A percentile compares a stretch with the other conserved stretches of the same genome.
phyloP scores from a whole-genome alignment of 2,888 invertebrate genomes.

The Zelleria hepariella region DNA sequence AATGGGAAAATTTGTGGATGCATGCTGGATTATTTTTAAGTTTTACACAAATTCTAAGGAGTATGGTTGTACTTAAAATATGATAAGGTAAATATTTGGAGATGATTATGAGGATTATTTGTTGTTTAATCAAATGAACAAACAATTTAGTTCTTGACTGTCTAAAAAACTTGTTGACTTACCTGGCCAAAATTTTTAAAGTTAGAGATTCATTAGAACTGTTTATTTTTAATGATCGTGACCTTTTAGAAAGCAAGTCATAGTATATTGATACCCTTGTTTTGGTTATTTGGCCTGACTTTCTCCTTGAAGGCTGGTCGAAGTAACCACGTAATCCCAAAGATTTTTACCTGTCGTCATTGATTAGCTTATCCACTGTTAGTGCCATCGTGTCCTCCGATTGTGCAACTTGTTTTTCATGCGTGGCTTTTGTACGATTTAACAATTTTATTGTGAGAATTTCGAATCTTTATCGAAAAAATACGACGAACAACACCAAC shows the following conservation, averaged over 20 bases:
- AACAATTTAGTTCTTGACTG: too few species aligned
- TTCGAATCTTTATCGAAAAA: conserved; percentile 3
- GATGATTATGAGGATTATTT: too few species aligned
- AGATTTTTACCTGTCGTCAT: conserved; percentile 53
- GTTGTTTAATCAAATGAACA: too few species aligned
- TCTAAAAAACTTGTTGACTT: too few species aligned
- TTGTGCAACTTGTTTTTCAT: background rate
- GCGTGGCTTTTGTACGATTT: background rate
- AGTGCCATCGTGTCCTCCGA: conserved; percentile 35
- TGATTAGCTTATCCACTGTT: conserved; percentile 56
- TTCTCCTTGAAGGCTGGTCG: conserved; percentile 37
- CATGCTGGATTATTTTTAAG: background rate
- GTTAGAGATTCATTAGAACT: too few species aligned
- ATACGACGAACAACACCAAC: conserved; percentile 12
- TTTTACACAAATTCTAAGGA: too few species aligned
- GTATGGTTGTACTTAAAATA: too few species aligned
- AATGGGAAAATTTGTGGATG: background rate
- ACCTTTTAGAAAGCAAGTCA: background rate
- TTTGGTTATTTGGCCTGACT: conserved; percentile 22
- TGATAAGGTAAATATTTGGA: too few species aligned
- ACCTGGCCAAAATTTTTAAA: too few species aligned
- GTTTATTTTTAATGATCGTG: too few species aligned
- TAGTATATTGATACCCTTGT: background rate
- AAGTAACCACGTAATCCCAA: conserved; percentile 17
- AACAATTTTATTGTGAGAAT: background rate